These are phyloP conservation scores for Penaeus indicus DNA, from an alignment of 1,140 invertebrate genomes.

Conservation along the genomic window DNA sequence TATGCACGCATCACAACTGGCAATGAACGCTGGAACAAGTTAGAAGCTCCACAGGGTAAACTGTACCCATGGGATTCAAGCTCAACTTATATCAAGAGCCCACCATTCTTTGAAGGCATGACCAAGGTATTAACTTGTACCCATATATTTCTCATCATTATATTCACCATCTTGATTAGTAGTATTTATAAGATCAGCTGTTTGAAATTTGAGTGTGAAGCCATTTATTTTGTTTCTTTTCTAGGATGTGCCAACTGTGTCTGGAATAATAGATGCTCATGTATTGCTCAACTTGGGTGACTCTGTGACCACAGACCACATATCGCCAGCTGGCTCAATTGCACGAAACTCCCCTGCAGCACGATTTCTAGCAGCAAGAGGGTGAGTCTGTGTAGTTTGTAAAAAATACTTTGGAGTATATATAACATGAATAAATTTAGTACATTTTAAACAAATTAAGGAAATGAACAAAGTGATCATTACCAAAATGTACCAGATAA, in stretches of 20 bases:
- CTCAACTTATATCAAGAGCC: conserved; percentile 96
- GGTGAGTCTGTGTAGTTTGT: conserved; percentile 72
- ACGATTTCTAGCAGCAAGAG: conserved; percentile 82
- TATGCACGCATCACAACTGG: conserved; percentile 81
- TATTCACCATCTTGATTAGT: neutral
- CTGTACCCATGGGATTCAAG: conserved; percentile 92
- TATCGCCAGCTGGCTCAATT: conserved; percentile 97
- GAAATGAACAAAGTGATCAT: too few relatives aligned
- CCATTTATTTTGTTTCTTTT: conserved; percentile 67
- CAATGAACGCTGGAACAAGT: conserved; percentile 86
- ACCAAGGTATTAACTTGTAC: conserved; percentile 70
- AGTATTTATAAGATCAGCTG: neutral
- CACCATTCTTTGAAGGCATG: conserved; percentile 96
- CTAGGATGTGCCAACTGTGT: conserved; percentile 70
- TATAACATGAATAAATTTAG: too few relatives aligned
- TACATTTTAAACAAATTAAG: too few relatives aligned
- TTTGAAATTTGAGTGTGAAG: too few relatives aligned
- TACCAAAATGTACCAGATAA: too few relatives aligned
- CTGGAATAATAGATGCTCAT: conserved; percentile 76
- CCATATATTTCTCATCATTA: neutral
- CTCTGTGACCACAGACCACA: conserved; percentile 98
- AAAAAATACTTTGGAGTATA: too few relatives aligned
- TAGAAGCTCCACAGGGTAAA: conserved; percentile 84
- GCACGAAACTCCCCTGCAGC: conserved; percentile 94
- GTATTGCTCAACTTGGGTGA: conserved; percentile 92